Evolutionary conservation across 1,140 invertebrate genomes (phyloP).

Genomic region (Aphaenogaster floridana): DNA sequence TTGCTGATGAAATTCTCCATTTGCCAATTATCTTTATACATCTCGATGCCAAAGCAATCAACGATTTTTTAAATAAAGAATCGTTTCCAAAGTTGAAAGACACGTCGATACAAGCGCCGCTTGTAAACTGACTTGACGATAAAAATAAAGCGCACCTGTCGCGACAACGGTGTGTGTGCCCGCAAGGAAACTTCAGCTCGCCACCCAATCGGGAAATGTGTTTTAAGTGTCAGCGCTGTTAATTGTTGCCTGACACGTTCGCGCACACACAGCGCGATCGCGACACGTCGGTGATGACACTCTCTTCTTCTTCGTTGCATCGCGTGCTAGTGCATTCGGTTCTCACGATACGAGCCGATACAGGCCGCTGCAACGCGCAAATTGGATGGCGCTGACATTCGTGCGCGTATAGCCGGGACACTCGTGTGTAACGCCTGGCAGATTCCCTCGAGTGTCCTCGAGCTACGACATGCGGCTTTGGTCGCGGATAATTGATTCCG

Average conservation of each 20-base stretch:
- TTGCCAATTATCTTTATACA: background rate
- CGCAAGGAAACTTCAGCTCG: slow-evolving; percentile 9
- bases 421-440: slow-evolving; percentile 55
- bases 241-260: slow-evolving; percentile 11
- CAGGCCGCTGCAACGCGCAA: slow-evolving; percentile 45
- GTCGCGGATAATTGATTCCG: slow-evolving; percentile 65
- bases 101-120: background rate
- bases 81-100: background rate
- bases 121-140: background rate
- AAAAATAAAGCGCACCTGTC: background rate
- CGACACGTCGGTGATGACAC: background rate
- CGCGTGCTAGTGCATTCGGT: background rate
- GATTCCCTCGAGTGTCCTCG: slow-evolving; percentile 64
- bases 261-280: background rate
- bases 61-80: background rate
- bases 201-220: background rate
- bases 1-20: background rate
- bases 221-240: background rate
- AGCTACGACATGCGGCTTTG: slow-evolving; percentile 66
- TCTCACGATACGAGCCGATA: slow-evolving; percentile 2
- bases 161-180: no score
- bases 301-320: slow-evolving; percentile 4
- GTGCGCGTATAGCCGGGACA: slow-evolving; percentile 55
- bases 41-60: background rate
- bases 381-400: slow-evolving; percentile 66